Evolutionary conservation across 2,888 invertebrate species (phyloP), one percentile per base, ranked within the genome.

Genomic region (Argyresthia goedartella): DNA sequence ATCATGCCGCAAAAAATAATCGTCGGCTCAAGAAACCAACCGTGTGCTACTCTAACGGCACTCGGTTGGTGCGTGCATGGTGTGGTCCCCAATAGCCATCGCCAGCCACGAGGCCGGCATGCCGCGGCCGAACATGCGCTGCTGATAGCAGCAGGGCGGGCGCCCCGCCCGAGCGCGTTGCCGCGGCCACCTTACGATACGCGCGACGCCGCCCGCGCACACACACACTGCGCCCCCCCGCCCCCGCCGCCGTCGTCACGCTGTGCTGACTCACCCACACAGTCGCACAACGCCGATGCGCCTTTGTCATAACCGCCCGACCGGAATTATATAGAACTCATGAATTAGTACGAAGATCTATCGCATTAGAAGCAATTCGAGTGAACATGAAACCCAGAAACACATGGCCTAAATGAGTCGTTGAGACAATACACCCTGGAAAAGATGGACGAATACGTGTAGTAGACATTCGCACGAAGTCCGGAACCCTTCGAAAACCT

Each of bases 381-480:
- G 25, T 25, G 25, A 25, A 25, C 6, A 25, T 25, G 25, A 25
- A 25, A 0, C 52, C 50, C 1, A 43, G 56, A 14, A 55, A 55
- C 41, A 9, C 15, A 1, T 55, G 54, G 56, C 54, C 52, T 0
- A 50, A 46, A 13, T 47, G 55, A 36, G 8, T 52, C 35, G 16
- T 49, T 16, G 13, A 49, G 41, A 13, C 8, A 9, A 14, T 39
- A 8, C 36, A 39, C 33, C 53, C 55, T 0, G 52, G 54, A 0
- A 50, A 41, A 10, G 52, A 54, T 36, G 52, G 53, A n/a, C 50
- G 52, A 4, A 41, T 54, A 11, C 13, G 56, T 10, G 41, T 55
- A n/a, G 57, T 54, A 1, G 52, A 45, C 8, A 52, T 57, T 1
- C 48, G 50, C 9, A 53, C 53, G 4, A 36, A 42, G 10, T 39